Evolutionary conservation across 2,797 vertebrate genomes (phyloP), one percentile per base, ranked within the genome.

Genomic region (Epinephelus awoara): DNA sequence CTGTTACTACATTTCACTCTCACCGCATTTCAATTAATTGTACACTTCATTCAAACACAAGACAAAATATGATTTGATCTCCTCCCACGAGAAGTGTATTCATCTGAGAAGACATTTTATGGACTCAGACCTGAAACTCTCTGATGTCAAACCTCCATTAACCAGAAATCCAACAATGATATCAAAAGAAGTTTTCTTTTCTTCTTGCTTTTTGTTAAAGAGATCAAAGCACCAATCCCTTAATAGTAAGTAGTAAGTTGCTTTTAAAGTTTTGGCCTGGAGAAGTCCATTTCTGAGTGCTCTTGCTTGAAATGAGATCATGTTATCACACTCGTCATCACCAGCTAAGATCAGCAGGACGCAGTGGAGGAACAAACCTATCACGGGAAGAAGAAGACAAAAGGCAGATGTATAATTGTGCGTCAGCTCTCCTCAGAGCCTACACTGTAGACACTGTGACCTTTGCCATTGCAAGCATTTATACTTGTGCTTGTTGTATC

Each of bases 11-110:
- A 49, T 79, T 42, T 88, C 61, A 21, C 75, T 66, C 61, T 66
- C 58, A 18, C 46, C 46, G 57, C 56, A 23, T 79, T 74, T 78
- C 61, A 27, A 27, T 77, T 90, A 91, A 91, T 72, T 85, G 83
- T 80, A 29, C 67, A 51, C 71, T 84, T 82, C 42, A 71, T 74
- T 79, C 49, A 47, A 50, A 74, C 23, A 40, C 42, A 3, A 55
- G 55, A 0, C 42, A 42, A 67, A 74, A 73, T n/a, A 6, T 2
- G 52, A 85, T 86, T 70, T 80, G 71, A 83, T 84, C 84, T 82
- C 77, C 82, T 71, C 76, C 80, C 63, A 76, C 67, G 63, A 7
- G 52, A 61, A 51, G 21, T 11, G 50, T 57, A 42, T 76, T 73
- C 52, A 61, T 79, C 59, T 14, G 6, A 46, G 65, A 14, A 25